Conservation (phyloP, 1,140 invertebrate species). For the Polypedilum vanderplanki region DNA sequence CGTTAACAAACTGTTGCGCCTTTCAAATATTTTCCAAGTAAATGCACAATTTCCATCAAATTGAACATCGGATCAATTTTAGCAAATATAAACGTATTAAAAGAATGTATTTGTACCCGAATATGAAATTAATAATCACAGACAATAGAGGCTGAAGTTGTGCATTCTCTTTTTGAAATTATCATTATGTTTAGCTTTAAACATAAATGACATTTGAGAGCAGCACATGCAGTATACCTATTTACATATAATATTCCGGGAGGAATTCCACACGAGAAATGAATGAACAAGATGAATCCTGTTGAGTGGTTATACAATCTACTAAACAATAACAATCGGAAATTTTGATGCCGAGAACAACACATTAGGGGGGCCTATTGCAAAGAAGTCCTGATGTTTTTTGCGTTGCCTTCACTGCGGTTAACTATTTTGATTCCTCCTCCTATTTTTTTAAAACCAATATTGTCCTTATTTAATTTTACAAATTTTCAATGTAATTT, state of each 20-base stretch:
- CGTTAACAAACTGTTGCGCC: not conserved
- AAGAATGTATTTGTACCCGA: not conserved
- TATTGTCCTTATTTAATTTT: no score
- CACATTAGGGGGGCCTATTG: not conserved
- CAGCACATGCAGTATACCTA: not conserved
- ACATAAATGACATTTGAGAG: not conserved
- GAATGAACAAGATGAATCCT: not conserved
- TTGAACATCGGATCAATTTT: not conserved
- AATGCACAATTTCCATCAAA: slow-evolving; percentile 27
- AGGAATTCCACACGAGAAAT: no score
- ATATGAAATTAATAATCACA: not conserved
- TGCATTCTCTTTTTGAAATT: no score
- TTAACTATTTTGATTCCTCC: not conserved
- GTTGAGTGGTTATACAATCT: slow-evolving; percentile 23
- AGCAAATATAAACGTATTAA: not conserved
- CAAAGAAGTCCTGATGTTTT: not conserved
- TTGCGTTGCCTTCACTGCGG: not conserved
- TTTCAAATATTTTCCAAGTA: slow-evolving; percentile 11
- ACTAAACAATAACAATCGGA: slow-evolving; percentile 21
- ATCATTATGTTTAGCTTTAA: no score
- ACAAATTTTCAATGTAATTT: no score
- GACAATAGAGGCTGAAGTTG: not conserved
- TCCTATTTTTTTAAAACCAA: no score
- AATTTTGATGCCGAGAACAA: slow-evolving; percentile 10
- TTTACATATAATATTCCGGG: not conserved